Percentiles rank a stretch among this genome's conserved stretches.
These are phyloP conservation scores for Raja brachyura DNA, from an alignment of 2,113 vertebrate species.

Conservation along the genomic window DNA sequence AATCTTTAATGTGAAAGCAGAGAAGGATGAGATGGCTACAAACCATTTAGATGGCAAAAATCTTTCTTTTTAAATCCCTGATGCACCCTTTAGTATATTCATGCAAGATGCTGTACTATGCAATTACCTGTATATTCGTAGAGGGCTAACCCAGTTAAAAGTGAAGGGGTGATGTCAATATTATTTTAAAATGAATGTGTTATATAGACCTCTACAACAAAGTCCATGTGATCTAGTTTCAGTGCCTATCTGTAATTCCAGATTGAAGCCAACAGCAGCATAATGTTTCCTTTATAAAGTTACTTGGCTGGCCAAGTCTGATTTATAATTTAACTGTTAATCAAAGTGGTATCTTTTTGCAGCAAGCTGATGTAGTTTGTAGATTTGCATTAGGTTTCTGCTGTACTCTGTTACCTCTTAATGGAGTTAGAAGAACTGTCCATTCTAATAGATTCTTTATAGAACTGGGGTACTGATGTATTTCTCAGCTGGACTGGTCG, in stretches of 20 bases:
- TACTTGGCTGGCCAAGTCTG: conserved; percentile 80
- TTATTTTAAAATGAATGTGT: background rate
- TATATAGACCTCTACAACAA: background rate
- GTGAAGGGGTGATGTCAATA: background rate
- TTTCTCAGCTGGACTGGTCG: conserved; percentile 34
- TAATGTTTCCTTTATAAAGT: conserved; percentile 36
- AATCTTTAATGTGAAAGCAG: background rate
- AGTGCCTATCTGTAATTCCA: background rate
- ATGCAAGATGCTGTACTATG: background rate
- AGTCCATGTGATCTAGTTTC: background rate
- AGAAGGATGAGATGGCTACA: background rate
- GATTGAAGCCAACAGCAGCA: background rate
- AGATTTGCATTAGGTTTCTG: background rate
- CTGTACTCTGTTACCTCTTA: conserved; percentile 41
- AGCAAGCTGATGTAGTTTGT: conserved; percentile 9
- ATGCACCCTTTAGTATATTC: background rate
- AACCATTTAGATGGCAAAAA: background rate
- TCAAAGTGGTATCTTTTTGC: conserved; percentile 30
- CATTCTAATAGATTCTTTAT: conserved; percentile 58
- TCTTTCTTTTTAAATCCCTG: too few relatives aligned
- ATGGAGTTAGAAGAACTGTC: conserved; percentile 52
- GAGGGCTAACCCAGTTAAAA: background rate
- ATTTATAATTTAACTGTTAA: conserved; percentile 46
- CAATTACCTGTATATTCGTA: background rate
- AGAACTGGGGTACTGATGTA: background rate